Base-by-base conservation (phyloP, 1,140 invertebrate genomes). In the Pseudomyrmex dendroicus region DNA sequence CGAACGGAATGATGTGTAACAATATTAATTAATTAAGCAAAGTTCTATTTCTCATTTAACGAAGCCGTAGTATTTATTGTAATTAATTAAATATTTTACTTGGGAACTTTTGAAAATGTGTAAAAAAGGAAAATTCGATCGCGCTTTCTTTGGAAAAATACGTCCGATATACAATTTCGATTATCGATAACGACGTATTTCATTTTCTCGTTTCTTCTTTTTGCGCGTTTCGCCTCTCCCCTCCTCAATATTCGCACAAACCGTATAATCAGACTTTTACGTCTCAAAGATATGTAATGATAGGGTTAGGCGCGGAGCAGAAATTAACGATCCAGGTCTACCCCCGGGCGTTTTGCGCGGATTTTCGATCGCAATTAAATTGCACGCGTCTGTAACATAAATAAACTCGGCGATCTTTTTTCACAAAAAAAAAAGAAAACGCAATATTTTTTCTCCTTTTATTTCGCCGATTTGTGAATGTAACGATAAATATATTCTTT, bases 251-350 rank as follows among this genome's bases (percentile, higher is more conserved):
- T 57, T 82, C 46, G 61, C n/a, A 46, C 73, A 73, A 56, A 87
- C 67, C 86, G 52, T 88, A 82, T 89, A 89, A 89, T 89, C 87
- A 88, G 70, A 84, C 74, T 84, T 88, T 76, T 82, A 70, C 84
- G 87, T 35, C 35, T 63, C 86, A 80, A 89, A 86, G 68, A 88
- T 84, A 44, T 73, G 68, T 89, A 88, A 89, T 89, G 86, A 86
- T 70, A 86, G 87, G 87, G 87, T 89, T 72, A 80, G 78, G 20
- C 22, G 57, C 88, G 86, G 84, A 73, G 59, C 63, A 35, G 73
- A 74, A 72, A 89, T 89, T 89, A 88, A 89, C 78, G 86, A 83
- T 88, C 84, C 78, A 76, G 72, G 83, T 82, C 74, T 72, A 73
- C 48, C 64, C 83, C 61, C 50, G 61, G 82, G 68, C 80, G 22